phyloP scores from a whole-genome alignment of 2,797 vertebrate genomes.

The Lepilemur ruficaudatus region DNA sequence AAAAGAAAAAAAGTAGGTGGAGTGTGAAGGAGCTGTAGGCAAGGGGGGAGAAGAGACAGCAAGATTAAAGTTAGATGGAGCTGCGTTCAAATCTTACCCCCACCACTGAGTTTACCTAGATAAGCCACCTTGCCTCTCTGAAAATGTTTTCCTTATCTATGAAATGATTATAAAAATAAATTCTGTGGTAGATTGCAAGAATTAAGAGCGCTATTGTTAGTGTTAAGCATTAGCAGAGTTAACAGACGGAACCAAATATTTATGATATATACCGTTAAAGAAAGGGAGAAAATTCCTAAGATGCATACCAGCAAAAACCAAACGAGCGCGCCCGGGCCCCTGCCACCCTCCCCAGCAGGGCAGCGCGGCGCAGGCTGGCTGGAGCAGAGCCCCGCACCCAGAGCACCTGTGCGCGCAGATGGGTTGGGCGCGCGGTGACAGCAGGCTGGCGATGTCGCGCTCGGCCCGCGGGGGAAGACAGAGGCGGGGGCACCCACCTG shows the following conservation, averaged over 20 bases:
- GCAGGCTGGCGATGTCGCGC: neutral
- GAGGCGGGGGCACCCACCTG: constrained; percentile 86
- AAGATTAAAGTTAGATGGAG: neutral
- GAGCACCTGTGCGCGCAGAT: neutral
- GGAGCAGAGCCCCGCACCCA: neutral
- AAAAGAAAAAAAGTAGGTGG: neutral
- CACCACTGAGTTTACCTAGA: neutral
- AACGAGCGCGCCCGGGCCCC: no score
- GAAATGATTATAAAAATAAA: neutral
- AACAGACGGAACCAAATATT: neutral
- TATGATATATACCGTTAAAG: neutral
- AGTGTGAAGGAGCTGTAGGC: no score
- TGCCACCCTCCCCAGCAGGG: neutral
- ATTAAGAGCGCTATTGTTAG: rapidly evolving
- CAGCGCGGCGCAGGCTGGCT: neutral
- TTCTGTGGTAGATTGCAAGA: neutral
- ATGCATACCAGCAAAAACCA: neutral
- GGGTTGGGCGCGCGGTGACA: neutral
- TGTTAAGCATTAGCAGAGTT: neutral
- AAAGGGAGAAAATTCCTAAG: neutral
- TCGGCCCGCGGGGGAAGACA: no score
- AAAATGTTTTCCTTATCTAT: neutral
- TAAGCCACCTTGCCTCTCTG: neutral
- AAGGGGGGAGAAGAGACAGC: rapidly evolving
- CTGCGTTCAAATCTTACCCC: neutral